A percentile compares a stretch with the other conserved stretches of the same genome.
These are phyloP conservation scores for Brachyhypopomus gauderio DNA, from an alignment of 2,113 vertebrate species.

Conservation along the genomic window DNA sequence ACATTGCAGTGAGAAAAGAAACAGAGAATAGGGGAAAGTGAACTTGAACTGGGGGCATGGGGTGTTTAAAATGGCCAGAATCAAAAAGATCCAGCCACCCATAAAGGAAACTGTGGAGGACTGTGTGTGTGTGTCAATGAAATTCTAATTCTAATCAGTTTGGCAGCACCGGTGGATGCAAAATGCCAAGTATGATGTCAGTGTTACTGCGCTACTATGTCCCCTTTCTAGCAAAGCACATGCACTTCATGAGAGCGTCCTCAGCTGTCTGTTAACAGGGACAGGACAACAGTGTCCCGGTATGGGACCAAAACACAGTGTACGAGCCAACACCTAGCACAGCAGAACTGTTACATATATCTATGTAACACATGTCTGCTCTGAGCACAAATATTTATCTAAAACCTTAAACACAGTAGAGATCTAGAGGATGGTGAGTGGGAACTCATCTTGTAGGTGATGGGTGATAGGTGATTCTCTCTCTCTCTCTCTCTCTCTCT, in stretches of 20 bases:
- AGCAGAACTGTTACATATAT: too few relatives aligned
- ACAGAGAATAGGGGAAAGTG: background rate
- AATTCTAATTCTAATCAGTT: conserved; percentile 32
- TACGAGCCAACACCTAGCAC: background rate
- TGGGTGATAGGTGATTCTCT: too few relatives aligned
- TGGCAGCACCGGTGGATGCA: background rate
- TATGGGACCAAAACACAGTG: background rate
- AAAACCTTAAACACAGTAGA: too few relatives aligned
- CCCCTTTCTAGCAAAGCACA: background rate
- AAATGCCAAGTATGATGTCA: conserved; percentile 27
- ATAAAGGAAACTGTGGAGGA: background rate
- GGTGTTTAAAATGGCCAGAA: background rate
- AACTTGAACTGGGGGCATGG: background rate
- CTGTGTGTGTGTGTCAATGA: background rate
- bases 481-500: background rate
- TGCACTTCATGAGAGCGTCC: background rate
- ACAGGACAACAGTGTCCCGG: background rate
- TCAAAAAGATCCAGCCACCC: conserved; percentile 22
- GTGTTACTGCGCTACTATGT: background rate
- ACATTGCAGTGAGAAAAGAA: conserved; percentile 12
- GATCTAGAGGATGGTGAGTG: background rate
- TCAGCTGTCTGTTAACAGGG: background rate
- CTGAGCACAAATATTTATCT: too few relatives aligned
- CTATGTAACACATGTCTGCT: too few relatives aligned
- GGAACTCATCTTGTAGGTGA: background rate